Percentiles rank a stretch among this genome's conserved stretches.
Evolutionary conservation across 2,113 vertebrate species (phyloP).

Genomic region (Mobula birostris): DNA sequence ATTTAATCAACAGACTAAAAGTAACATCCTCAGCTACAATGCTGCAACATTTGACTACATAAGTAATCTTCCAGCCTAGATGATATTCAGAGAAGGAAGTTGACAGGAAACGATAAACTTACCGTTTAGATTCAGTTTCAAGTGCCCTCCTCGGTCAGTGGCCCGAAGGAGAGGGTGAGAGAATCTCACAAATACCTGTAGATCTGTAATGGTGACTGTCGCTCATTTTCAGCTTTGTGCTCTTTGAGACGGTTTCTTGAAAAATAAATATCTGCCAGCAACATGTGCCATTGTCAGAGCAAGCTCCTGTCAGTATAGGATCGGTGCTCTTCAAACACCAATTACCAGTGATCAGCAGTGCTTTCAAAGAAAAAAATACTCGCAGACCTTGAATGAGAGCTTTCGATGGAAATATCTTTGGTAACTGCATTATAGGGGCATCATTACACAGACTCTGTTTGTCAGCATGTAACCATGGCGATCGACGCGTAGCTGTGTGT

Average conservation of each 20-base stretch:
- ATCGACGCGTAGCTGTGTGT: conserved; percentile 55
- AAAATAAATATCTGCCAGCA: conserved; percentile 10
- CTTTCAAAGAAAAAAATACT: not conserved
- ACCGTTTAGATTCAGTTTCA: conserved; percentile 12
- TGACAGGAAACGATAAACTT: not conserved
- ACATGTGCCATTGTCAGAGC: conserved; percentile 1
- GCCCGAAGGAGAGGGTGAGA: not conserved
- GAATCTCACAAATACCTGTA: conserved; percentile 10
- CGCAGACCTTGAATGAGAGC: not conserved
- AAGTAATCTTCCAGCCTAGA: not conserved
- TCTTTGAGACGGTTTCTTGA: conserved; percentile 32
- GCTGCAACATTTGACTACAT: not conserved
- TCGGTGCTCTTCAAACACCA: not conserved
- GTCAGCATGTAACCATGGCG: conserved; percentile 80
- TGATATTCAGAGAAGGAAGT: not conserved
- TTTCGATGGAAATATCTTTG: conserved; percentile 38
- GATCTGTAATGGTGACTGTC: not conserved
- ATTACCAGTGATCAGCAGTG: not conserved
- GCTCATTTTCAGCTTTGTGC: not conserved
- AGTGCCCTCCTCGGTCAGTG: not conserved
- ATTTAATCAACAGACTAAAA: too few relatives aligned
- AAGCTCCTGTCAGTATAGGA: not conserved
- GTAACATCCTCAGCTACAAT: not conserved
- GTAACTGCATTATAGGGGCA: conserved; percentile 52
- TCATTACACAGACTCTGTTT: conserved; percentile 63